Conservation (phyloP, 2,113 vertebrate species). For the Hymenochirus boettgeri region DNA sequence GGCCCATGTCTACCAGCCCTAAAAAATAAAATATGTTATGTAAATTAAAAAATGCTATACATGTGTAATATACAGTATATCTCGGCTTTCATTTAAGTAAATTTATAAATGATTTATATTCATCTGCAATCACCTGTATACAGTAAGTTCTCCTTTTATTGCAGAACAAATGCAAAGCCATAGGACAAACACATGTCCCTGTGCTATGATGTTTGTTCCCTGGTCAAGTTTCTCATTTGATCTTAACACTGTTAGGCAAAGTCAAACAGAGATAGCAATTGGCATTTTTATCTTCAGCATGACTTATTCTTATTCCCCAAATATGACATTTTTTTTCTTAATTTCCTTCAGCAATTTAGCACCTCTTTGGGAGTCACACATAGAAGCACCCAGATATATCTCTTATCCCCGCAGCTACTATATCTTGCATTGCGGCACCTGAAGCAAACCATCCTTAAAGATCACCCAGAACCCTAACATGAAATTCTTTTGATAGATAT, state of each 20-base stretch:
- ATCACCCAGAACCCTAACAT: constrained; percentile 47
- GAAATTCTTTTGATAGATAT: no score
- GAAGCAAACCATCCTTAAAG: constrained; percentile 51
- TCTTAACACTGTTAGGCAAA: constrained; percentile 43
- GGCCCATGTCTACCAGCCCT: no score
- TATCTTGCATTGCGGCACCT: constrained; percentile 60
- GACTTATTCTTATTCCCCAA: constrained; percentile 45
- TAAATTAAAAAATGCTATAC: no score
- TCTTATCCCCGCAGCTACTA: constrained; percentile 60
- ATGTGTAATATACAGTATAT: no score
- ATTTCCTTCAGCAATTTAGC: constrained; percentile 74
- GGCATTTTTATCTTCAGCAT: constrained; percentile 53
- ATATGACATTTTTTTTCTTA: constrained; percentile 54
- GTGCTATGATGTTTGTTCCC: neutral
- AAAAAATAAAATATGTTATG: no score
- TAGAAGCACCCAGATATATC: constrained; percentile 59
- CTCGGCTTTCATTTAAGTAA: no score
- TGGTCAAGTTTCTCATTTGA: constrained; percentile 18
- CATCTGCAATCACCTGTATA: no score
- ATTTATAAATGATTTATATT: no score
- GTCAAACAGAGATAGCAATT: constrained; percentile 40
- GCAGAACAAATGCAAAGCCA: no score
- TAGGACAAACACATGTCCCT: no score
- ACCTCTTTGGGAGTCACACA: constrained; percentile 69
- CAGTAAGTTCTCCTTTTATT: no score